phyloP scores from a whole-genome alignment of 1,140 invertebrate genomes.

The Meloidogyne chitwoodi region DNA sequence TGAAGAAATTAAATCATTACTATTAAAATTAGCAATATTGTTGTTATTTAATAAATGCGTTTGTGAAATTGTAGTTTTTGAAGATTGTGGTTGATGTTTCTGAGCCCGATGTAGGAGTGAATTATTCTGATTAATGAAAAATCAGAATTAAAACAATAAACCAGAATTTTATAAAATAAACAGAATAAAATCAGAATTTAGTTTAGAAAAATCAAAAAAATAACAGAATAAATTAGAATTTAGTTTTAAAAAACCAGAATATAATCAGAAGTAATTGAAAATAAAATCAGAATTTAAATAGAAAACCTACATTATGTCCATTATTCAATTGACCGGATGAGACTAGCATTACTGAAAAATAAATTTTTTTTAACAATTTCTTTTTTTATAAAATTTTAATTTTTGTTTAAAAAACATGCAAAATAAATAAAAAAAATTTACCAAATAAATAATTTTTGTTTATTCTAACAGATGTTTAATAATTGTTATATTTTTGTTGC shows the following conservation, averaged over 20 bases:
- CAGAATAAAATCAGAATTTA: not conserved
- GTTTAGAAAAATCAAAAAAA: too few relatives aligned
- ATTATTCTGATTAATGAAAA: not conserved
- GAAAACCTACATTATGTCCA: not conserved
- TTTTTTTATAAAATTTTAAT: not conserved
- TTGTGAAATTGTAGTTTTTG: not conserved
- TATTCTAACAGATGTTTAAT: not conserved
- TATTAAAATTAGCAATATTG: not conserved
- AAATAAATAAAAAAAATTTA: not conserved
- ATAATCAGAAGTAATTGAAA: too few relatives aligned
- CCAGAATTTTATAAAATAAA: not conserved
- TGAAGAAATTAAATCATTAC: not conserved
- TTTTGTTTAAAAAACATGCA: not conserved
- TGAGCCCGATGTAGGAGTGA: conserved; percentile 11
- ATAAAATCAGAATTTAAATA: not conserved
- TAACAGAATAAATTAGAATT: too few relatives aligned
- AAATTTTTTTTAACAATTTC: too few relatives aligned
- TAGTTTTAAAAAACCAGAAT: too few relatives aligned
- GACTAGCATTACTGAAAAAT: not conserved
- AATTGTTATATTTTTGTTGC: not conserved
- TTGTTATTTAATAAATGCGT: not conserved
- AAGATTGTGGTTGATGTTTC: conserved; percentile 5
- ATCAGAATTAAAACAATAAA: not conserved
- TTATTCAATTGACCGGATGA: not conserved
- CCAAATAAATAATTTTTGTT: not conserved